Base-by-base conservation (phyloP, 2,113 vertebrate genomes). In the Epinephelus lanceolatus region DNA sequence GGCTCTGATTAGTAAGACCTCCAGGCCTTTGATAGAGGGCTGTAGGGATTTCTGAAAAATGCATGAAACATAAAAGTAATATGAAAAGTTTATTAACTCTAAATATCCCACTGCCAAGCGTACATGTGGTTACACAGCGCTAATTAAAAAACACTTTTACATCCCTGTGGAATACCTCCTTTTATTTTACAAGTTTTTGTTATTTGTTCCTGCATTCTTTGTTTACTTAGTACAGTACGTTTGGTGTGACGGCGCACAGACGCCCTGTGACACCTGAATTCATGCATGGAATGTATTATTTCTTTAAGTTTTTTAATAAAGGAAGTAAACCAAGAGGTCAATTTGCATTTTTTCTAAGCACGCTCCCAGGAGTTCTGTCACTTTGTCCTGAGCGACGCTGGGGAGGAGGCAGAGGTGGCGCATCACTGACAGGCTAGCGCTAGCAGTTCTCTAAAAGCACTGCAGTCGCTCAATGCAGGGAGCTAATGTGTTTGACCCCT, bases 51-150 rank as follows among this genome's bases (percentile, higher is more conserved):
- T 88, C 73, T 92, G 75, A 93, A 94, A 95, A 93, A 94, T 93
- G 86, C 88, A 93, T 92, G 88, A 92, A 94, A 94, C 92, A 94
- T 92, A 90, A 94, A 94, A 94, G 83, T 92, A 89, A 94, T 91
- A 91, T 93, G 81, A 91, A 93, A 93, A 93, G 88, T 93, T 93
- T 92, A 93, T 93, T 91, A 93, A 93, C 92, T 93, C 83, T 83
- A 91, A 93, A 94, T 84, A 92, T 90, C 77, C 71, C 78, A 75
- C 80, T 68, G 74, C 76, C 52, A 78, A 76, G 40, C n/a, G 9
- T 83, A 87, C 76, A 73, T 82, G 71, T 66, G 71, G 89, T 87
- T 80, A 86, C 80, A 84, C 18, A 65, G 53, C 11, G 23, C 60
- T 88, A 89, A 93, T 94, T 71, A 87, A 88, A 88, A 82, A 87